Percentiles rank a stretch among this genome's conserved stretches.
phyloP scores from a whole-genome alignment of 2,797 vertebrate species.

The Percopsis omiscomaycus region DNA sequence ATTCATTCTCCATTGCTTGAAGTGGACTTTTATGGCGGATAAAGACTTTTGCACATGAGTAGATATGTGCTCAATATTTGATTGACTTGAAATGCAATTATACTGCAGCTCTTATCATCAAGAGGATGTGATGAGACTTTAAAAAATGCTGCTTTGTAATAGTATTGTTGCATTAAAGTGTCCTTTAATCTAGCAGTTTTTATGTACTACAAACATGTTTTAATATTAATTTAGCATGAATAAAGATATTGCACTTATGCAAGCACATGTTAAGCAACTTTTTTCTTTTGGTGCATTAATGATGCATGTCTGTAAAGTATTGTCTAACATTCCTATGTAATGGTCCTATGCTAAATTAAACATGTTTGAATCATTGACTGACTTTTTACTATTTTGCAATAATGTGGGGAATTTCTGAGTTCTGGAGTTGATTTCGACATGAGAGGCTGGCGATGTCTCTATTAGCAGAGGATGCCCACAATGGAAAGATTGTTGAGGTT shows the following conservation, averaged over 20 bases:
- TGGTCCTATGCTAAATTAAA: slow-evolving; percentile 42
- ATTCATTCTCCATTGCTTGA: slow-evolving; percentile 35
- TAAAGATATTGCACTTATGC: slow-evolving; percentile 15
- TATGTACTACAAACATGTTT: slow-evolving; percentile 11
- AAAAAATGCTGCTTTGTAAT: slow-evolving; percentile 22
- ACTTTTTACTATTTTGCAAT: not conserved
- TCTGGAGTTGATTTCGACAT: too few relatives aligned
- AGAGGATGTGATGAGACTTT: slow-evolving; percentile 10
- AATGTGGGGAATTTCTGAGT: too few relatives aligned
- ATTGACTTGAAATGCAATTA: slow-evolving; percentile 8
- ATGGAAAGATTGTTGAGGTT: too few relatives aligned
- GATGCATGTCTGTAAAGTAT: slow-evolving; percentile 37
- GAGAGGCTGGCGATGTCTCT: too few relatives aligned
- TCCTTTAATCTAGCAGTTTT: not conserved
- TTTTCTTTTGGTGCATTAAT: slow-evolving; percentile 35
- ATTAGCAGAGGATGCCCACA: too few relatives aligned
- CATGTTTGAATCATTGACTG: slow-evolving; percentile 28
- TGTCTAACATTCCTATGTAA: slow-evolving; percentile 43
- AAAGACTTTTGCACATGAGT: too few relatives aligned
- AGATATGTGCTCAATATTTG: too few relatives aligned
- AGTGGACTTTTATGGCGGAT: slow-evolving; percentile 6
- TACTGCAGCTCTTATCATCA: slow-evolving; percentile 20
- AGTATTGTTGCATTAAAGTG: slow-evolving; percentile 25
- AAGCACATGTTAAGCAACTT: slow-evolving; percentile 10
- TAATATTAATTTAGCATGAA: slow-evolving; percentile 13